Conservation (phyloP, 2,113 vertebrate genomes). For the Urocynchramus pylzowi region DNA sequence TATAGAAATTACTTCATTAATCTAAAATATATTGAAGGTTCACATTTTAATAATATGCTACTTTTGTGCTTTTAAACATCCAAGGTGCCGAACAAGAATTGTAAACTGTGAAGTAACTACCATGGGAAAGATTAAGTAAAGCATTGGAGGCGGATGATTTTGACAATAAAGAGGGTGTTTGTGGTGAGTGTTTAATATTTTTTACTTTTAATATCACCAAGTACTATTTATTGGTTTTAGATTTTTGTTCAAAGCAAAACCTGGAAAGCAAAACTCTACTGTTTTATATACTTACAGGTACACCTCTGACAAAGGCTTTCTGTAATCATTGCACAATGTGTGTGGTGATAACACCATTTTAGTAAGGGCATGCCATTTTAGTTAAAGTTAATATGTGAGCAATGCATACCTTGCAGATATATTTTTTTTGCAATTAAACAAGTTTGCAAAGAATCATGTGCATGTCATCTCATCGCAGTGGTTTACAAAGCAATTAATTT, state of each 20-base stretch:
- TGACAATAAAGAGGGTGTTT: slow-evolving; percentile 65
- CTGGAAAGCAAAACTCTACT: neutral
- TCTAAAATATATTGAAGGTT: slow-evolving; percentile 34
- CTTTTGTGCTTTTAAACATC: slow-evolving; percentile 61
- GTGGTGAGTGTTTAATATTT: slow-evolving; percentile 72
- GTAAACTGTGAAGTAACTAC: slow-evolving; percentile 80
- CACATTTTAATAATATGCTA: slow-evolving; percentile 43
- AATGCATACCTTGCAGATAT: slow-evolving; percentile 32
- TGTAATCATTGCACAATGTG: neutral
- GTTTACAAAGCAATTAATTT: slow-evolving; percentile 43
- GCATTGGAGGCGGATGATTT: slow-evolving; percentile 70
- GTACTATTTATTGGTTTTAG: slow-evolving; percentile 43
- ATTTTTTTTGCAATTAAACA: slow-evolving; percentile 35
- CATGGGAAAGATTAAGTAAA: slow-evolving; percentile 76
- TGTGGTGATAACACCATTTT: slow-evolving; percentile 15
- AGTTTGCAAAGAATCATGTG: slow-evolving; percentile 1
- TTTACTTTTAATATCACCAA: slow-evolving; percentile 37
- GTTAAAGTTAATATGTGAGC: slow-evolving; percentile 22
- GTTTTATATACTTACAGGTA: slow-evolving; percentile 1
- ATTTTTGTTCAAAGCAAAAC: slow-evolving; percentile 28
- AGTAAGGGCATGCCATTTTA: slow-evolving; percentile 36
- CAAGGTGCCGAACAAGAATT: slow-evolving; percentile 76
- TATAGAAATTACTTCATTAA: slow-evolving; percentile 29
- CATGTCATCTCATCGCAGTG: neutral
- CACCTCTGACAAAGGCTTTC: slow-evolving; percentile 21